Evolutionary conservation across 2,797 vertebrate species (phyloP).

Genomic region (Schizopygopsis pylzovi): DNA sequence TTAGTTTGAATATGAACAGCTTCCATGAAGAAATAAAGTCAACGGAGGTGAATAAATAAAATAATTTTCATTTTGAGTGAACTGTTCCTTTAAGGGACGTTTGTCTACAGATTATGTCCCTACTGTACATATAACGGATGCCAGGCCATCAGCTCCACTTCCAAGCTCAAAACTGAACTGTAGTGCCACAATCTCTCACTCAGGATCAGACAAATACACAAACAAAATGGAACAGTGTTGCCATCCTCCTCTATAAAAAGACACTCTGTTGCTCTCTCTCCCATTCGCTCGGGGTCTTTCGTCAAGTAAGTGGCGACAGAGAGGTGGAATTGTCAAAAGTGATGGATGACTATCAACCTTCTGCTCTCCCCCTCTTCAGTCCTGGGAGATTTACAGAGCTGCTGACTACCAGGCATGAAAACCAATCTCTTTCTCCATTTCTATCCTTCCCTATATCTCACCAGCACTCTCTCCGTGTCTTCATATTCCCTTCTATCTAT

Average conservation of each 20-base stretch:
- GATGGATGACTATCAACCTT: slow-evolving; percentile 97
- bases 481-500: slow-evolving; percentile 71
- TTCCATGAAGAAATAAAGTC: neutral
- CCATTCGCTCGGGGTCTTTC: slow-evolving; percentile 76
- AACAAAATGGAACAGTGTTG: slow-evolving; percentile 31
- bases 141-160: neutral
- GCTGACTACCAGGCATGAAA: slow-evolving; percentile 90
- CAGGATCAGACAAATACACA: slow-evolving; percentile 34
- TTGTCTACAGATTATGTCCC: neutral
- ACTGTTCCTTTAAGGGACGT: neutral
- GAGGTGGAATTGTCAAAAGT: slow-evolving; percentile 93
- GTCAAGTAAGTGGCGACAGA: slow-evolving; percentile 91
- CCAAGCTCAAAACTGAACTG: slow-evolving; percentile 14
- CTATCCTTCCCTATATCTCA: slow-evolving; percentile 59
- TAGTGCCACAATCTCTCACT: slow-evolving; percentile 11
- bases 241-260: slow-evolving; percentile 69
- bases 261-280: slow-evolving; percentile 39
- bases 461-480: slow-evolving; percentile 68
- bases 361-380: slow-evolving; percentile 91
- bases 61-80: neutral
- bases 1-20: neutral
- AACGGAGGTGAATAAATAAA: neutral
- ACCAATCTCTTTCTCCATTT: slow-evolving; percentile 84
- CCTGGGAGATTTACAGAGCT: slow-evolving; percentile 90
- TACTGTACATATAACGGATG: neutral